These are phyloP conservation scores for Watsonalla cultraria DNA, from an alignment of 2,888 invertebrate species.

Conservation along the genomic window DNA sequence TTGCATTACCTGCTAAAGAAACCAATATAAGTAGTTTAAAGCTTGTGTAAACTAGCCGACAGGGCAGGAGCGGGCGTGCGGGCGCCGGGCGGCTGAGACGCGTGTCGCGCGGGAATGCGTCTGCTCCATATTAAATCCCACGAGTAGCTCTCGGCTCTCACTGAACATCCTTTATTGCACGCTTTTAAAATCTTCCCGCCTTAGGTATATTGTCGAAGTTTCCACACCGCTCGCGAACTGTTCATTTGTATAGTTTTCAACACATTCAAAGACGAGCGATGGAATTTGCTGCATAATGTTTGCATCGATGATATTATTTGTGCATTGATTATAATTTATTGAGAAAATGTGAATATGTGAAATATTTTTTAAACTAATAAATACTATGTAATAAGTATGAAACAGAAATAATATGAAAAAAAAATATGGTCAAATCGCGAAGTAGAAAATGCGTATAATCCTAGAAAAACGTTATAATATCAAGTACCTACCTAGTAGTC, in stretches of 20 bases:
- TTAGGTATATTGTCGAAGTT: conserved; percentile 38
- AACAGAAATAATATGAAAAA: no score
- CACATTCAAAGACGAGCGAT: neutral
- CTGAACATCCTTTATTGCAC: conserved; percentile 26
- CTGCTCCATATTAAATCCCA: conserved; percentile 4
- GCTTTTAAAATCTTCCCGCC: conserved; percentile 31
- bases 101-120: conserved; percentile 26
- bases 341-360: no score
- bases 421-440: no score
- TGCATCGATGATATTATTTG: no score
- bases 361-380: no score
- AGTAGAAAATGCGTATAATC: no score
- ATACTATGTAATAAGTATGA: no score
- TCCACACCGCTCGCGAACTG: conserved; percentile 16
- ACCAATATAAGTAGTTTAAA: neutral
- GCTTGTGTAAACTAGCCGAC: conserved; percentile 1
- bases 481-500: no score
- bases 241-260: conserved; percentile 10
- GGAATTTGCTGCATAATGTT: neutral
- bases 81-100: conserved; percentile 10
- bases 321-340: no score
- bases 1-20: neutral
- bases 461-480: no score
- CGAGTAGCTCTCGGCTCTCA: neutral
- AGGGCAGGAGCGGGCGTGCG: conserved; percentile 3